phyloP scores from a whole-genome alignment of 2,797 vertebrate genomes.

The Cheirogaleus major region DNA sequence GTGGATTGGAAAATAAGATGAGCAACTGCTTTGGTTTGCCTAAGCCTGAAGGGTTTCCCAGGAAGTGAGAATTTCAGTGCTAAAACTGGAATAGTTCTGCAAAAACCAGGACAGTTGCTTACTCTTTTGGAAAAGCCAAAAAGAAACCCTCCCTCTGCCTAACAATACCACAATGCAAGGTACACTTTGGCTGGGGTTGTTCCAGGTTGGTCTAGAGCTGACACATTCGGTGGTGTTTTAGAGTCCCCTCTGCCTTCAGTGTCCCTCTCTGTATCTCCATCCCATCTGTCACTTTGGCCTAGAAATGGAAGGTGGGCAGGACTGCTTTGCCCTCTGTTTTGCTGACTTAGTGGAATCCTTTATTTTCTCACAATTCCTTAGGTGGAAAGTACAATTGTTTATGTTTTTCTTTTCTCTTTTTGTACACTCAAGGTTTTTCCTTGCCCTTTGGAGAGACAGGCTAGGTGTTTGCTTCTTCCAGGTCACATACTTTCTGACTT shows the following conservation, averaged over 20 bases:
- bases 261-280: neutral
- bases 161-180: fast-evolving
- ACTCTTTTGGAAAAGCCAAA: neutral
- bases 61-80: neutral
- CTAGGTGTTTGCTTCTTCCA: neutral
- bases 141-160: neutral
- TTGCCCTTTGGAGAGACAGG: neutral
- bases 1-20: neutral
- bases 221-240: neutral
- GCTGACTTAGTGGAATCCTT: neutral
- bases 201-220: neutral
- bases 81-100: neutral
- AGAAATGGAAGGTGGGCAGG: neutral
- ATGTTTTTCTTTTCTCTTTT: neutral
- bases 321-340: neutral
- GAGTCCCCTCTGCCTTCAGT: neutral
- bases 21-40: neutral
- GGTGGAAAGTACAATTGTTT: neutral
- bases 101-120: neutral
- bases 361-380: neutral
- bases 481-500: neutral
- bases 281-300: neutral
- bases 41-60: neutral
- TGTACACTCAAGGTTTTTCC: neutral
- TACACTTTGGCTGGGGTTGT: too few relatives aligned